Conservation (phyloP, 2,113 vertebrate species). For the Cromileptes altivelis region DNA sequence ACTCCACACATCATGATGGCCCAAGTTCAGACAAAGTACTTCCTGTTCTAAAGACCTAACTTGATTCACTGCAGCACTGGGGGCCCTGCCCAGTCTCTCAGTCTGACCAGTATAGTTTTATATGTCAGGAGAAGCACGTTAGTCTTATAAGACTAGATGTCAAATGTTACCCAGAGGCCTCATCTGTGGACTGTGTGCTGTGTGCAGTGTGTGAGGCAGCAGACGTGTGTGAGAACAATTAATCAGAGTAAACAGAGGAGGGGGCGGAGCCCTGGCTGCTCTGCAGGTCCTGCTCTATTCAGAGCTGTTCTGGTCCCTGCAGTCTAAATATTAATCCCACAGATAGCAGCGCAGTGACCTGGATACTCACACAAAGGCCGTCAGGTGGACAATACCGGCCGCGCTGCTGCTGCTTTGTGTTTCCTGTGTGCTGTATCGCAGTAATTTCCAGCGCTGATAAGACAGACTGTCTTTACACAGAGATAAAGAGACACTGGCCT, state of each 20-base stretch:
- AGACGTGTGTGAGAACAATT: conserved; percentile 15
- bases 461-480: not conserved
- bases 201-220: not conserved
- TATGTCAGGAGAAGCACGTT: no score
- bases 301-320: conserved; percentile 21
- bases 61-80: no score
- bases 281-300: conserved; percentile 36
- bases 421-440: conserved; percentile 50
- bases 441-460: conserved; percentile 45
- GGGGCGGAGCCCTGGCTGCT: conserved; percentile 19
- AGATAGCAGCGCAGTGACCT: conserved; percentile 51
- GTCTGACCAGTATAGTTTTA: no score
- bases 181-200: not conserved
- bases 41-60: no score
- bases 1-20: no score
- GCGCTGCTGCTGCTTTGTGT: conserved; percentile 25
- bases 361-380: conserved; percentile 23
- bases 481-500: conserved; percentile 47
- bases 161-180: no score
- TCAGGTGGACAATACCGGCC: conserved; percentile 9
- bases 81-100: no score
- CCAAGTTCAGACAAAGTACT: no score
- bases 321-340: conserved; percentile 49
- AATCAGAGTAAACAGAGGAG: conserved; percentile 40
- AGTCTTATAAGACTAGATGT: no score